Base-by-base conservation (phyloP, 2,797 vertebrate species). In the Natrix natrix region DNA sequence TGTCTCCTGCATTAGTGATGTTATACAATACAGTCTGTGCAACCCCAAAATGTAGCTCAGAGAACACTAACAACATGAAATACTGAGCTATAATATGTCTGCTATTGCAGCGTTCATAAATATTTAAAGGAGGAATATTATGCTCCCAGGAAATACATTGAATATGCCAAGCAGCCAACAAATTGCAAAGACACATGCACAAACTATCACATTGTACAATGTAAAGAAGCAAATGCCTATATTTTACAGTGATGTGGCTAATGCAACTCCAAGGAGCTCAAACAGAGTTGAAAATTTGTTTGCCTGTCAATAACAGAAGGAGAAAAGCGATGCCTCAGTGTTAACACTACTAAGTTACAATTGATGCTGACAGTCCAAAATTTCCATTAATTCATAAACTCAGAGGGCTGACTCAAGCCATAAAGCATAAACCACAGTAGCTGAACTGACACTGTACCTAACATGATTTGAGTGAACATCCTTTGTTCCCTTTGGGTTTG, bases 141-240 rank as follows among this genome's bases (percentile, higher is more conserved):
- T 95, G 93, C 69, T 0, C 0, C 32, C 78, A 90, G 28, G 56
- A 91, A 59, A 86, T 92, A 92, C 93, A 95, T 91, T 90, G 91
- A 28, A 69, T 88, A 28, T 52, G 7, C 86, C 63, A 91, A 52
- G 69, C 66, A 91, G 89, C 48, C 61, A 93, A 74, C 52, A 90
- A 92, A 94, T 56, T 11, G 26, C 63, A 92, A 91, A 95, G 43
- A 4, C 90, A 88, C 89, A 89, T 89, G 90, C 91, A 69, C 2
- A 89, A 86, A 91, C 14, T 0, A 8, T 48, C n/a, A 48, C 37
- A 13, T 26, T 88, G 3, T 59, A 78, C 93, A 94, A 91, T 0
- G 7, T 32, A 37, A 54, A 55, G 48, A 16, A 87, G 56, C 22
- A 55, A 60, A 90, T 90, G 74, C n/a, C 37, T 48, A 54, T 26